Evolutionary conservation across 2,797 vertebrate genomes (phyloP).

Genomic region (Denticeps clupeoides): DNA sequence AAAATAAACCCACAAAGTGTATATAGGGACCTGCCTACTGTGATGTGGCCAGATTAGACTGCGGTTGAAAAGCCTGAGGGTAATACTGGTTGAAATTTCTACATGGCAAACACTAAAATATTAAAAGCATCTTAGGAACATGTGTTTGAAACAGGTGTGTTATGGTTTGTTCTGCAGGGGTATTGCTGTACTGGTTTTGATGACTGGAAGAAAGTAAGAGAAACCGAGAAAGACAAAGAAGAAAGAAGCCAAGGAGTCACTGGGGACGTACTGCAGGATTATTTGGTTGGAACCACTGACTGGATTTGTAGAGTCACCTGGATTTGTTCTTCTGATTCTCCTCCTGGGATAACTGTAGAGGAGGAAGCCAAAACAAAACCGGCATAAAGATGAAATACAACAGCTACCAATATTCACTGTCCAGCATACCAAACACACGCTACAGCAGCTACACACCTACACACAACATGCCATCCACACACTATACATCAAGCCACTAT

Average conservation of each 20-base stretch:
- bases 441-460: constrained; percentile 30
- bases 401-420: constrained; percentile 53
- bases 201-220: background rate
- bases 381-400: constrained; percentile 66
- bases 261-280: too few species aligned
- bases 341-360: constrained; percentile 25
- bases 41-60: constrained; percentile 26
- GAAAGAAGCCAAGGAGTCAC: background rate
- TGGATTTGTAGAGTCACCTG: constrained; percentile 21
- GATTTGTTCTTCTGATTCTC: constrained; percentile 29
- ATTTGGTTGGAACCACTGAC: constrained; percentile 13
- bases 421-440: too few species aligned
- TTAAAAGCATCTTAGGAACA: too few species aligned
- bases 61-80: background rate
- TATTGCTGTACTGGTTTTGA: background rate
- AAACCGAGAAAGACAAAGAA: constrained; percentile 9
- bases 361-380: constrained; percentile 28
- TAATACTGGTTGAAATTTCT: too few species aligned
- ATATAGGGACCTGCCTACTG: constrained; percentile 47
- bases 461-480: constrained; percentile 32
- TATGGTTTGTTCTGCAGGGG: background rate
- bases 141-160: too few species aligned
- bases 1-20: constrained; percentile 74
- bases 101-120: too few species aligned
- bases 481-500: constrained; percentile 33